Evolutionary conservation across 2,888 invertebrate genomes (phyloP).

Genomic region (Campoletis raptor): DNA sequence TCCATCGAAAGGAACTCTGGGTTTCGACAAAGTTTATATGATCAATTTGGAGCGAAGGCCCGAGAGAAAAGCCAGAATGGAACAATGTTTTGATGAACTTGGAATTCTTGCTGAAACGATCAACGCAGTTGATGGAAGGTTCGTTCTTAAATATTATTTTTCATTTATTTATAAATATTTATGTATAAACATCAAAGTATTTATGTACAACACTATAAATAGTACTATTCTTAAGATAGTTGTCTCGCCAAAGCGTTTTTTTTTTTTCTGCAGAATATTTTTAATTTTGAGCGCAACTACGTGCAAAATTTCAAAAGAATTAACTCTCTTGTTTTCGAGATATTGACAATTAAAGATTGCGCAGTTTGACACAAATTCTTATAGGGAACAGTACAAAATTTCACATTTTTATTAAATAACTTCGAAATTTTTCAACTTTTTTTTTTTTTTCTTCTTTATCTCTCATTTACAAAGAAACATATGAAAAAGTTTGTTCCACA

Average conservation of each 20-base stretch:
- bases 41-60: conserved; percentile 95
- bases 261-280: no score
- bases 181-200: not conserved
- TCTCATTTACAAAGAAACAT: no score
- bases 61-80: conserved; percentile 93
- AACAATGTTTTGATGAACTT: conserved; percentile 91
- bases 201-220: not conserved
- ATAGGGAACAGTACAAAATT: not conserved
- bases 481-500: no score
- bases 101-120: conserved; percentile 91
- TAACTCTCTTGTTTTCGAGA: no score
- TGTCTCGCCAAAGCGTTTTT: no score
- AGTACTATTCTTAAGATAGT: not conserved
- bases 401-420: no score
- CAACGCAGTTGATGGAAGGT: conserved; percentile 97
- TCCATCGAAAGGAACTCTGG: conserved; percentile 88
- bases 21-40: conserved; percentile 94
- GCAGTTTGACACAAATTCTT: no score
- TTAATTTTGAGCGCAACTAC: no score
- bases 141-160: conserved; percentile 80
- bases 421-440: no score
- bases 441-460: no score
- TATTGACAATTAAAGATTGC: no score
- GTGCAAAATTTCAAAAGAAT: no score
- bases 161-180: conserved; percentile 4